Evolutionary conservation across 2,888 invertebrate species (phyloP), one percentile per base, ranked within the genome.

Genomic region (Scaptomyza cyrtandrae): DNA sequence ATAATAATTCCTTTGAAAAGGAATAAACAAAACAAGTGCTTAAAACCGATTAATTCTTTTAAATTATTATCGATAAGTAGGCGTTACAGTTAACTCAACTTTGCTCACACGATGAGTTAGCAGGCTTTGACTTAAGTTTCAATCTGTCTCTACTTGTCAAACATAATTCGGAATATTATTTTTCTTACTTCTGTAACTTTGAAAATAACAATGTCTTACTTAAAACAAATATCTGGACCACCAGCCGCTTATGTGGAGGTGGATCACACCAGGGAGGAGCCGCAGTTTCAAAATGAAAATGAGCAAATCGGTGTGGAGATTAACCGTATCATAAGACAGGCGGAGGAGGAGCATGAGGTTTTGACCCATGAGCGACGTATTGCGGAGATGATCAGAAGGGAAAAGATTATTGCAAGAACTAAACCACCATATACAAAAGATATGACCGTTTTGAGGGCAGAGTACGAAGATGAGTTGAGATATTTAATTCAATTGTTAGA

Each of bases 221-320:
- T 13, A 5, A 52, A 57, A n/a, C 19, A 72, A 24, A n/a, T 65
- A 16, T 29, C 10, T n/a, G 59, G 39, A 1, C 10, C 11, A 2
- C 71, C 73, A 13, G 71, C 62, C 31, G 79, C 79, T 2, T 54
- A 46, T 31, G 78, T 67, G 45, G 74, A 56, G 37, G 45, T 80
- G 9, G 80, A 68, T 31, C 60, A 24, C 6, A 37, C 45, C 7
- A 44, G 10, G 0, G 9, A 5, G 7, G 24, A 5, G 6, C 19
- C 6, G 2, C 3, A 6, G 0, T 5, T 16, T 6, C 14, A 6
- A 5, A 57, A 19, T 1, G 14, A 45, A 6, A 24, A 60, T 7
- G 44, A 65, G 9, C 33, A 19, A 0, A 29, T 13, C 3, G 35
- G 44, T 1, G 6, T 6, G 0, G 66, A 78, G 33, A 49, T 80